phyloP scores from a whole-genome alignment of 1,140 invertebrate genomes.

The Mylabris phalerata region DNA sequence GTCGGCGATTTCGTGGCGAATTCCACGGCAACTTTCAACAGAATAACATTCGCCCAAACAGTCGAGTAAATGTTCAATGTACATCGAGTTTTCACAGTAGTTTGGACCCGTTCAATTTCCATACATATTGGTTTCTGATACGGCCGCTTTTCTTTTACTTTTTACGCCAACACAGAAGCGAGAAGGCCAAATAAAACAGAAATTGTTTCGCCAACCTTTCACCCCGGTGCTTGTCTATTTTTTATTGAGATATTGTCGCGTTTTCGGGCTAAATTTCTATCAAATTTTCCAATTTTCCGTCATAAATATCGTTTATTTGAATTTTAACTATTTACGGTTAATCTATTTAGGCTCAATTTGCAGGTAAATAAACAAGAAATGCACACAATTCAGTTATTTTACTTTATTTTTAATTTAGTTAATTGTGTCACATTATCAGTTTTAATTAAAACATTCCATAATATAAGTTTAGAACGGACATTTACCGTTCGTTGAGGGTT shows the following conservation, averaged over 20 bases:
- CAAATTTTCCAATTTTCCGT: too few species aligned
- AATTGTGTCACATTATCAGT: slow-evolving; percentile 27
- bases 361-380: background rate
- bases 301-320: too few species aligned
- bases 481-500: background rate
- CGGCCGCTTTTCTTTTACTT: background rate
- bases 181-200: slow-evolving; percentile 12
- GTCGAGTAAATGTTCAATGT: slow-evolving; percentile 7
- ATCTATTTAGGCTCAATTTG: too few species aligned
- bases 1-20: too few species aligned
- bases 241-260: too few species aligned
- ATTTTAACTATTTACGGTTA: too few species aligned
- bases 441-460: slow-evolving; percentile 35
- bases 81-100: slow-evolving; percentile 15
- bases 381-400: slow-evolving; percentile 17
- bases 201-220: background rate
- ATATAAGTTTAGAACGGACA: background rate
- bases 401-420: slow-evolving; percentile 29
- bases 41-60: slow-evolving; percentile 9
- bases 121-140: slow-evolving; percentile 29
- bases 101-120: slow-evolving; percentile 21
- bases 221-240: too few species aligned
- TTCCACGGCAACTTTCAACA: background rate
- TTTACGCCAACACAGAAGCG: background rate
- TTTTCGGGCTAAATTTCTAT: too few species aligned